phyloP scores from a whole-genome alignment of 2,113 vertebrate genomes.

The Hirundichthys speculiger region DNA sequence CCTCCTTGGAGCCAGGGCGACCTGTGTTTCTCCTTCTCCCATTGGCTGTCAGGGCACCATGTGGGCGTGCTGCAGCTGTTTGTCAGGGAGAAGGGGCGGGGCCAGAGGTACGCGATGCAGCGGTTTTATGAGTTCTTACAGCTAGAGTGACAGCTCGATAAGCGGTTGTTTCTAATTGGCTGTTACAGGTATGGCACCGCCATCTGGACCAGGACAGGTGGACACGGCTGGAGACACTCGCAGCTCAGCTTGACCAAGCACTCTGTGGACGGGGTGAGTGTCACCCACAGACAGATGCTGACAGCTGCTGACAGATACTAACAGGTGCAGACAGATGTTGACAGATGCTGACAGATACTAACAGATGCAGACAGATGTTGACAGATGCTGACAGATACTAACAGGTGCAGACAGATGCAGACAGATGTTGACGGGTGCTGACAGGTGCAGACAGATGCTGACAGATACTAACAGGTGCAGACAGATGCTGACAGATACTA shows the following conservation, averaged over 20 bases:
- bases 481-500: no score
- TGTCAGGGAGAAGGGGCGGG: slow-evolving; percentile 71
- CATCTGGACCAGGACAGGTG: slow-evolving; percentile 87
- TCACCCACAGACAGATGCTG: background rate
- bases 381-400: no score
- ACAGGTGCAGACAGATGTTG: background rate
- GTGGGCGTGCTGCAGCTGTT: slow-evolving; percentile 88
- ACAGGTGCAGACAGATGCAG: no score
- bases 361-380: no score
- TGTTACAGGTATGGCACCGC: slow-evolving; percentile 75
- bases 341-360: no score
- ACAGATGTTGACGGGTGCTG: background rate
- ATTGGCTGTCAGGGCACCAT: slow-evolving; percentile 84
- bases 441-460: no score
- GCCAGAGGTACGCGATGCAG: slow-evolving; percentile 40
- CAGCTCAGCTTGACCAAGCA: slow-evolving; percentile 81
- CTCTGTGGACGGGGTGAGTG: slow-evolving; percentile 84
- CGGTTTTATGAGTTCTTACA: background rate
- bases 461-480: no score
- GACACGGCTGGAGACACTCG: slow-evolving; percentile 87
- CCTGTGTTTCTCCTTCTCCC: slow-evolving; percentile 89
- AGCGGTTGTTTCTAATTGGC: slow-evolving; percentile 21
- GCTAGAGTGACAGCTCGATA: accelerated
- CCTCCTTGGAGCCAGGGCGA: slow-evolving; percentile 62
- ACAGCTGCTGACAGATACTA: background rate